phyloP scores from a whole-genome alignment of 2,888 invertebrate species.

The Xestia xanthographa region DNA sequence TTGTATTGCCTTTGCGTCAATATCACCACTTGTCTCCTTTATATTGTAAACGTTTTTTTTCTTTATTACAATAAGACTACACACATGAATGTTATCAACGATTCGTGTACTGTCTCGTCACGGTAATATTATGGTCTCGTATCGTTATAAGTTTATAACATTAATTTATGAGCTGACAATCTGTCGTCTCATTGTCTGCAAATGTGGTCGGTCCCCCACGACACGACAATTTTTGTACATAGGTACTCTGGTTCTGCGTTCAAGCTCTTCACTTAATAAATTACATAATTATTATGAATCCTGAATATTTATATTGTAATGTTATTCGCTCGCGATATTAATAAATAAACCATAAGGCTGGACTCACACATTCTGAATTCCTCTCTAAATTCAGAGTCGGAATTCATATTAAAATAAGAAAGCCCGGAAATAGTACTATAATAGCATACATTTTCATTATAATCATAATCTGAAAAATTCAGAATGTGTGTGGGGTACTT shows the following conservation, averaged over 20 bases:
- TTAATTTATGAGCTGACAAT: slow-evolving; percentile 40
- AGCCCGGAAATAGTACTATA: no score
- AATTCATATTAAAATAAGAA: no score
- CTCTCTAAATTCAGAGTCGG: no score
- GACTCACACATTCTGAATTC: no score
- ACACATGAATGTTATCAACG: slow-evolving; percentile 32
- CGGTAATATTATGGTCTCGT: no score
- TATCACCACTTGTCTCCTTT: neutral
- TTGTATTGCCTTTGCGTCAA: neutral
- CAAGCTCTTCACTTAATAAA: no score
- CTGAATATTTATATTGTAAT: slow-evolving; percentile 14
- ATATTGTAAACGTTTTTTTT: neutral
- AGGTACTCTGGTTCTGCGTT: slow-evolving; percentile 9
- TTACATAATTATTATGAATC: no score
- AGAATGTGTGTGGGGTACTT: no score
- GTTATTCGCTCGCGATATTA: neutral
- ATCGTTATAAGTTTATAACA: slow-evolving; percentile 13
- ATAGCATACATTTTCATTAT: no score
- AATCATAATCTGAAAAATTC: no score
- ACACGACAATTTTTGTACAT: slow-evolving; percentile 28
- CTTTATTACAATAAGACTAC: slow-evolving; percentile 12
- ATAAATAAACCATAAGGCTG: neutral
- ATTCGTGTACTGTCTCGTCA: slow-evolving; percentile 26
- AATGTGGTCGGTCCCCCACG: neutral
- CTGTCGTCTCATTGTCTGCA: slow-evolving; percentile 48